These are phyloP conservation scores for Solenopsis invicta DNA, from an alignment of 1,140 invertebrate genomes.

Conservation along the genomic window DNA sequence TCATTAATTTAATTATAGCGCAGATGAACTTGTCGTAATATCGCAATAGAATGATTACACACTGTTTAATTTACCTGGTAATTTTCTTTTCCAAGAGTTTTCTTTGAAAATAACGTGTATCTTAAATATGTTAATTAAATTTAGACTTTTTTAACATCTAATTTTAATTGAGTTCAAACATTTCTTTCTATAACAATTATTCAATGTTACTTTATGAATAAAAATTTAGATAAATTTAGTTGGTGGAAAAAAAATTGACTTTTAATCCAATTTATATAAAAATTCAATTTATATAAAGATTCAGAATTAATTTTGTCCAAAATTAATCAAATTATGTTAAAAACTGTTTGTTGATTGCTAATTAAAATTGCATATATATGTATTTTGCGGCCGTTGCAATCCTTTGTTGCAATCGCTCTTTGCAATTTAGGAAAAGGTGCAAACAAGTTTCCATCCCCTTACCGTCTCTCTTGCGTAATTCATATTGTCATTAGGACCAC, in stretches of 20 bases:
- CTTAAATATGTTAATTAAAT: no score
- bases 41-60: not conserved
- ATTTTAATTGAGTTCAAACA: not conserved
- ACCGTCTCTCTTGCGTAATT: not conserved
- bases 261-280: not conserved
- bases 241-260: no score
- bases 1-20: not conserved
- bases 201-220: not conserved
- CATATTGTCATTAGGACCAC: slow-evolving; percentile 37
- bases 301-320: not conserved
- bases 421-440: slow-evolving; percentile 19
- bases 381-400: slow-evolving; percentile 13
- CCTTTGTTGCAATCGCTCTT: not conserved
- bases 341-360: not conserved
- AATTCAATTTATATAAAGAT: not conserved
- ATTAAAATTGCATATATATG: not conserved
- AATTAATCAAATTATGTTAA: not conserved
- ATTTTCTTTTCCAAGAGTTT: not conserved
- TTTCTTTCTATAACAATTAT: not conserved
- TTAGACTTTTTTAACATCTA: not conserved
- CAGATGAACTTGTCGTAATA: not conserved
- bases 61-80: not conserved
- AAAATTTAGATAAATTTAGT: no score
- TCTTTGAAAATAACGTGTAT: not conserved
- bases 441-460: slow-evolving; percentile 29